Conservation (phyloP, 2,888 invertebrate genomes). For the Epinotia bilunana region DNA sequence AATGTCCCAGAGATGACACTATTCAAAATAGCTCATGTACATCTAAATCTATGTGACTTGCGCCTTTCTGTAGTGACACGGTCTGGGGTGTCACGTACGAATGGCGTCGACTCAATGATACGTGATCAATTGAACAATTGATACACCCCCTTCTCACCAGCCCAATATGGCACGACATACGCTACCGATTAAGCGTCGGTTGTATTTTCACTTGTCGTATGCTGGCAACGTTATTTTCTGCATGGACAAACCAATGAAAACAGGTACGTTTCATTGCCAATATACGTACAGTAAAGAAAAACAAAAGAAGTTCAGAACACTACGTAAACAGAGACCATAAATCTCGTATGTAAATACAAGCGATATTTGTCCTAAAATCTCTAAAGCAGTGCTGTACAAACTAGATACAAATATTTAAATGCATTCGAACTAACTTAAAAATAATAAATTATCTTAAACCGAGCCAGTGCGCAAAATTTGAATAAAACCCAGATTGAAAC, state of each 20-base stretch:
- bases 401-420: conserved; percentile 16
- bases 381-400: conserved; percentile 2
- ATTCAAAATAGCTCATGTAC: conserved; percentile 1
- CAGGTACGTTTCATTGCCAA: too few relatives aligned
- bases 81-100: conserved; percentile 45
- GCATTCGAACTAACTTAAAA: conserved; percentile 17
- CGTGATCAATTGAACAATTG: conserved; percentile 69
- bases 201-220: conserved; percentile 30
- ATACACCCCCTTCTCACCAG: conserved; percentile 47
- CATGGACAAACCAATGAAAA: background rate
- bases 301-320: background rate
- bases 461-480: conserved; percentile 23
- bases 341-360: background rate
- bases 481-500: conserved; percentile 31
- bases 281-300: too few relatives aligned
- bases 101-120: conserved; percentile 53
- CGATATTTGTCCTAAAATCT: background rate
- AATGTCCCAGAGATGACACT: conserved; percentile 37
- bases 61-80: background rate
- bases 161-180: conserved; percentile 29
- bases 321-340: background rate
- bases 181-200: conserved; percentile 34
- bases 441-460: conserved; percentile 25
- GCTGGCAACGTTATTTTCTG: background rate
- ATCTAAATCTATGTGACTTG: background rate